Base-by-base conservation (phyloP, 2,888 invertebrate genomes). In the Andricus curvator region DNA sequence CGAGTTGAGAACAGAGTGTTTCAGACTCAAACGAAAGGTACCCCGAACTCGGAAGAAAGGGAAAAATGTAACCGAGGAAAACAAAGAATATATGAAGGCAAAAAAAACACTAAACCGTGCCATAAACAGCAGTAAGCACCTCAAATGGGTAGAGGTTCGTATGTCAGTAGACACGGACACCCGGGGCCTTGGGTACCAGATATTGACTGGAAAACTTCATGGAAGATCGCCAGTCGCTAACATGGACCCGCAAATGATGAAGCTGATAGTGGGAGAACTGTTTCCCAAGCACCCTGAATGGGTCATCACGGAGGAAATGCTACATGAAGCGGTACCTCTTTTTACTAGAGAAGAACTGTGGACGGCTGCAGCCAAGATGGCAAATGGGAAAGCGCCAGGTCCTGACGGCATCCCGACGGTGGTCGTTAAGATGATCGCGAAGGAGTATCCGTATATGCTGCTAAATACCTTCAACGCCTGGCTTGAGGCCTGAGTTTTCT, bases 351-450 rank as follows among this genome's bases (percentile, higher is more conserved):
- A 80, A 11, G 84, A 86, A 44, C 70, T 86, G n/a, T n/a, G 15
- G 33, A 65, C 48, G 22, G 87, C 85, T 0, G 81, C 79, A 13
- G 51, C 11, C 4, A 79, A 65, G 22, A 44, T 86, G n/a, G 82
- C 84, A 25, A 82, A 76, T 48, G 70, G 67, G 17, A 88, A 86
- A 64, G 86, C 87, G 0, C 84, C 87, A 20, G 87, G 87, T 2
- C 82, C 84, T 0, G 87, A 87, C 48, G 82, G 83, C 15, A 84
- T 88, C 4, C 83, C 86, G 17, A 29, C 85, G 4, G 87, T 87
- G 66, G 85, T 78, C 2, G 20, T 87, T 1, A 86, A 86, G 81
- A 9, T 33, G 11, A 64, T 81, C 9, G 78, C 83, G 2, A 41
- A 33, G 29, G 56, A 74, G 8, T n/a, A 68, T 13, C 86, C 86